Conservation (phyloP, 1,140 invertebrate genomes). For the Listronotus oregonensis region DNA sequence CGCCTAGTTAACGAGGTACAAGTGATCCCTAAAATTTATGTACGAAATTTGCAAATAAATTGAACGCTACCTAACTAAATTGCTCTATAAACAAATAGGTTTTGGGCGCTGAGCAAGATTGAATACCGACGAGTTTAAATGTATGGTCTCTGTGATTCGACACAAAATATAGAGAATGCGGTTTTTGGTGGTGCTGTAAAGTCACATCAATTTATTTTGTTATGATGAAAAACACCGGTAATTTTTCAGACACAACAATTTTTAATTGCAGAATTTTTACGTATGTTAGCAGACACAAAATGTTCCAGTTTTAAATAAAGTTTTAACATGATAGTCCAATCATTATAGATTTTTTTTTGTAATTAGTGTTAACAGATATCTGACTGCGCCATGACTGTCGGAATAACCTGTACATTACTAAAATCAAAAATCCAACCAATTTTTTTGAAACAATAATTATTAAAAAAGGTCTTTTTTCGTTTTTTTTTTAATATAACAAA, state of each 20-base stretch:
- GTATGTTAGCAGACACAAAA: neutral
- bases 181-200: conserved; percentile 3
- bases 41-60: conserved; percentile 39
- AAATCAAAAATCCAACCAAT: too few species aligned
- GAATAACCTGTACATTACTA: too few species aligned
- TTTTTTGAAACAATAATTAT: too few species aligned
- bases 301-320: neutral
- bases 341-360: too few species aligned
- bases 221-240: neutral
- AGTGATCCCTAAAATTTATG: conserved; percentile 37
- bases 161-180: neutral
- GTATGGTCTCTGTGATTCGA: conserved; percentile 3
- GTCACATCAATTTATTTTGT: neutral
- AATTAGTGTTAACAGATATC: too few species aligned
- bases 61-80: conserved; percentile 37
- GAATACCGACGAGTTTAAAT: conserved; percentile 21
- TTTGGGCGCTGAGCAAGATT: conserved; percentile 27
- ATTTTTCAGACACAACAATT: neutral
- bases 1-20: conserved; percentile 39
- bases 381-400: too few species aligned
- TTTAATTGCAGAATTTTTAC: neutral
- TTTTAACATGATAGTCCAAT: too few species aligned
- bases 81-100: conserved; percentile 39
- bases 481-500: too few species aligned
- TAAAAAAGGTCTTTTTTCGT: too few species aligned